Conservation (phyloP, 2,888 invertebrate species). For the Branchipolynoe longqiensis region DNA sequence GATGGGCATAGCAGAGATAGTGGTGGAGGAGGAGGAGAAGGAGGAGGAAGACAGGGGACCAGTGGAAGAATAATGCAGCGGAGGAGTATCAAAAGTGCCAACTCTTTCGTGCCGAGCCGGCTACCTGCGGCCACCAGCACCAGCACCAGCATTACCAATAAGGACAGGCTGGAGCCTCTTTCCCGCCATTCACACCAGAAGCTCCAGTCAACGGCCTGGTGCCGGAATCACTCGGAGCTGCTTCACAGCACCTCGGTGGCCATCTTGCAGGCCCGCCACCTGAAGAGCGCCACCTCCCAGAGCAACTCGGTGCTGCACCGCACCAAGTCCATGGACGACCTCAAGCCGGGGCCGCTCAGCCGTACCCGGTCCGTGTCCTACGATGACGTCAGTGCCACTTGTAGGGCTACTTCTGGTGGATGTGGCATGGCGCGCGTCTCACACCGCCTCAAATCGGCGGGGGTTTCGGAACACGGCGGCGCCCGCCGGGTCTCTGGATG, state of each 20-base stretch:
- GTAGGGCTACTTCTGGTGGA: neutral
- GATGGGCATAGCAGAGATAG: no score
- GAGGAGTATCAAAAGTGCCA: conserved; percentile 6
- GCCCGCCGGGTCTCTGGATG: no score
- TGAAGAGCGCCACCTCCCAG: conserved; percentile 7
- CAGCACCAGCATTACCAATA: no score
- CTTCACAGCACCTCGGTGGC: neutral
- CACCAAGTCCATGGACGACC: conserved; percentile 27
- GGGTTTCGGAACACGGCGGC: no score
- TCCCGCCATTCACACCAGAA: conserved; percentile 10
- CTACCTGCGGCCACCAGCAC: neutral
- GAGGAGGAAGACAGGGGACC: neutral
- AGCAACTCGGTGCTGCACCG: conserved; percentile 31
- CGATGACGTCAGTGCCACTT: neutral
- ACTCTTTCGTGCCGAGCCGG: neutral
- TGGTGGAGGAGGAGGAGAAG: no score
- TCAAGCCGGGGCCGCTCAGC: neutral
- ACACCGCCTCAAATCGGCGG: no score
- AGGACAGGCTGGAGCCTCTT: conserved; percentile 10
- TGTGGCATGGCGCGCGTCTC: no score
- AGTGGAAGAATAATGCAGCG: neutral
- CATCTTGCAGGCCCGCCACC: conserved; percentile 21
- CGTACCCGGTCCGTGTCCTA: neutral
- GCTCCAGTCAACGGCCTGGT: conserved; percentile 23
- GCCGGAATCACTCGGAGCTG: conserved; percentile 11